These are phyloP conservation scores for Chrysodeixis includens DNA, from an alignment of 2,888 invertebrate species.

Conservation along the genomic window DNA sequence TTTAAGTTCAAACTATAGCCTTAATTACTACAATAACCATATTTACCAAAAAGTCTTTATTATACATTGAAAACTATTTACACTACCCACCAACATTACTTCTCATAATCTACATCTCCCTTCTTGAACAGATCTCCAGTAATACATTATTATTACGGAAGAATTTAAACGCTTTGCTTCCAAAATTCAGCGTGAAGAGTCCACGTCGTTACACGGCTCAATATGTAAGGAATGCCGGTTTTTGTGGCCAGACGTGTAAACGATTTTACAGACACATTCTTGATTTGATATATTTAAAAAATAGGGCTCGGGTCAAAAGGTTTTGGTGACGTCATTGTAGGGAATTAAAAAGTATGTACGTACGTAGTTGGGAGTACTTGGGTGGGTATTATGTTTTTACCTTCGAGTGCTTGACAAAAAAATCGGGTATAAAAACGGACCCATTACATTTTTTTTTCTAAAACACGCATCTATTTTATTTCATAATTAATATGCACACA, in stretches of 20 bases:
- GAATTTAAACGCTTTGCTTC: conserved; percentile 78
- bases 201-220: conserved; percentile 72
- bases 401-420: too few species aligned
- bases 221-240: conserved; percentile 81
- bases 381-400: too few species aligned
- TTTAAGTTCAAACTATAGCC: too few species aligned
- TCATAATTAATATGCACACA: neutral
- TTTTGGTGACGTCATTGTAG: conserved; percentile 38
- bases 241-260: conserved; percentile 72
- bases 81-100: conserved; percentile 28
- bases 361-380: conserved; percentile 4
- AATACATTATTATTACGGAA: conserved; percentile 67
- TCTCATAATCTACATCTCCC: conserved; percentile 29
- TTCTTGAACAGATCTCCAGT: conserved; percentile 51
- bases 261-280: conserved; percentile 76
- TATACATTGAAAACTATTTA: neutral
- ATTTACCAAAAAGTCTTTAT: too few species aligned
- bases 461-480: neutral
- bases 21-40: too few species aligned
- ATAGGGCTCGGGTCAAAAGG: conserved; percentile 42
- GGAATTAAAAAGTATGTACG: conserved; percentile 37
- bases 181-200: conserved; percentile 78
- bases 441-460: too few species aligned
- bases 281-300: conserved; percentile 72
- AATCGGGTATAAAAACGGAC: too few species aligned